Conservation (phyloP, 2,113 vertebrate species). For the Austrofundulus limnaeus region DNA sequence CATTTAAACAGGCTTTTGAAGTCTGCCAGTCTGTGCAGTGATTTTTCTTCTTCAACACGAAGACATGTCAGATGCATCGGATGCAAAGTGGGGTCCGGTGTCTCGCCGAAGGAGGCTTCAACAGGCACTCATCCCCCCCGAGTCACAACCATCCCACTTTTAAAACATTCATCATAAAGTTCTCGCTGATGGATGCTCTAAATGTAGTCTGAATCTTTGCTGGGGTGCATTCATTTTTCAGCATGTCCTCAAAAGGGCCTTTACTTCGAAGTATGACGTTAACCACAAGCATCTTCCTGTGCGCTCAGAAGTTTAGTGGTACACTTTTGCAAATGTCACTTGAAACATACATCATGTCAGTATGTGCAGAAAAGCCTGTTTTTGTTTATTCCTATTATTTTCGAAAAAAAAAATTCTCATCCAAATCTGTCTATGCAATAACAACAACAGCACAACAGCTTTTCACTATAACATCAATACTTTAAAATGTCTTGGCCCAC, state of each 20-base stretch:
- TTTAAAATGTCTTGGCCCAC: too few relatives aligned
- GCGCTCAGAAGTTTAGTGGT: constrained; percentile 6
- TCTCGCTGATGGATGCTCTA: background rate
- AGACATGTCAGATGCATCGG: background rate
- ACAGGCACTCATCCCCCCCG: background rate
- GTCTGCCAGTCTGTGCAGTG: background rate
- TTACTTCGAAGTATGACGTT: background rate
- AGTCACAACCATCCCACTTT: background rate
- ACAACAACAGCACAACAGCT: too few relatives aligned
- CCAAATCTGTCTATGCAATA: too few relatives aligned
- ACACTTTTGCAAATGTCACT: background rate
- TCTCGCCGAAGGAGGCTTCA: background rate
- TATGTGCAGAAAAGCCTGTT: too few relatives aligned
- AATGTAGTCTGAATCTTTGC: background rate
- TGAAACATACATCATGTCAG: background rate
- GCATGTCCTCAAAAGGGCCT: background rate
- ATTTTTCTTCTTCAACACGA: background rate
- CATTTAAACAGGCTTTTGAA: background rate
- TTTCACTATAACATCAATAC: too few relatives aligned
- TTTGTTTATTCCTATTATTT: too few relatives aligned
- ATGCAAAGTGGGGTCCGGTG: background rate
- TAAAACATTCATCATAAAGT: constrained; percentile 11
- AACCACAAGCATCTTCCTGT: background rate
- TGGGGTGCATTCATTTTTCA: constrained; percentile 1
- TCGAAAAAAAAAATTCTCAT: too few relatives aligned